Base-by-base conservation (phyloP, 2,888 invertebrate genomes). In the Melitaea athalia region DNA sequence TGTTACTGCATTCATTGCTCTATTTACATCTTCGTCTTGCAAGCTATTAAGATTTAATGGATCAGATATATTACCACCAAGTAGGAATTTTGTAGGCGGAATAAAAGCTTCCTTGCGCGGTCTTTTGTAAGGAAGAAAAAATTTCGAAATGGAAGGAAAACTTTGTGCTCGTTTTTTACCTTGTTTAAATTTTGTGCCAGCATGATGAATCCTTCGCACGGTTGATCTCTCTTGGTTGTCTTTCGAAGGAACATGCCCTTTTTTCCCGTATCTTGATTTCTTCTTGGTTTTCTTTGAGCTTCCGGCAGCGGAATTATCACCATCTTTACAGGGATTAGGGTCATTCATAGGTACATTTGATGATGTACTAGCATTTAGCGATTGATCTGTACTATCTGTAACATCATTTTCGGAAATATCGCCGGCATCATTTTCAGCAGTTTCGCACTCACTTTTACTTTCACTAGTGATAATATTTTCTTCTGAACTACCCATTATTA, bases 21-120 rank as follows among this genome's bases (percentile, higher is more conserved):
- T 93, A 78, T 95, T 95, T 24, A 95, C 93, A 77, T 96, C 96
- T 83, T 96, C 96, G 84, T 96, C 96, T 87, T 96, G 97, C 78
- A 99, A 93, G 82, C 98, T 98, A 82, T 97, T 98, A 71, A 99
- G 89, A 91, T 99, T 99, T 59, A 99, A 89, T 0, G 99, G 99
- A 93, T 99, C 99, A 76, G 96, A 96, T 76, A 98, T 98, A 86
- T 98, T 99, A 10, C 99, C 99, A 57, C 99, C 99, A 2, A 99
- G 94, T 5, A 98, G 91, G 88, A 99, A 99, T 86, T 98, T 98
- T 0, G 98, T 98, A 0, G 99, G 98, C 63, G 98, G 96, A 78
- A 98, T 96, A 75, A 96, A 95, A 66, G 94, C 94, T 75, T 96
- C 95, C 79, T 96, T 96, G 74, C 96, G 95, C 63, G 95, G 94